A percentile compares a stretch with the other conserved stretches of the same genome.
Conservation (phyloP, 2,797 vertebrate genomes). For the Delichon dasypus region DNA sequence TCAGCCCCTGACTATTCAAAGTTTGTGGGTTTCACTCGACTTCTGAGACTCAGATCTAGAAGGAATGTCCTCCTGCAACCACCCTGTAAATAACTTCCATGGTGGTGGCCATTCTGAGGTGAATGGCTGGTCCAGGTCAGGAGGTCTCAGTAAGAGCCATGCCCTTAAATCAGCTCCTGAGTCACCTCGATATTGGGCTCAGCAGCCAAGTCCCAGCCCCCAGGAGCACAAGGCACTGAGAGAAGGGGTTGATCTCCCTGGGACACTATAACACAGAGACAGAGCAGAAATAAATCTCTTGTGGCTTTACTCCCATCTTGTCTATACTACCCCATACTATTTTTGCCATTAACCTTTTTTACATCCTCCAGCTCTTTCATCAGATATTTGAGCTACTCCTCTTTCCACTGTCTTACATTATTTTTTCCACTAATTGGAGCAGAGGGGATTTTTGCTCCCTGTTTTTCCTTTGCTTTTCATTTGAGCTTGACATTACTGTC, state of each 20-base stretch:
- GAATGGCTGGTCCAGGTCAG: background rate
- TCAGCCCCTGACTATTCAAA: conserved; percentile 33
- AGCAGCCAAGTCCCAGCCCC: background rate
- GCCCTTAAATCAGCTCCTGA: background rate
- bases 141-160: background rate
- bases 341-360: background rate
- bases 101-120: conserved; percentile 5
- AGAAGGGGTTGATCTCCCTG: background rate
- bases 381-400: background rate
- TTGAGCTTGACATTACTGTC: background rate
- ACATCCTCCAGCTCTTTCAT: background rate
- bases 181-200: accelerated
- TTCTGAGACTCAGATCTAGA: conserved; percentile 18
- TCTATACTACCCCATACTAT: background rate
- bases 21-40: conserved; percentile 22
- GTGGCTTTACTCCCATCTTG: background rate
- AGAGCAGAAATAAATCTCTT: background rate
- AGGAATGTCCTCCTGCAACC: conserved; percentile 43
- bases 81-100: conserved; percentile 48
- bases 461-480: background rate
- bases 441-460: background rate
- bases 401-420: background rate
- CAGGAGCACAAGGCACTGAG: background rate
- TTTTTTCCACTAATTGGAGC: background rate
- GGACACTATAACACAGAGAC: background rate